Conservation (phyloP, 2,113 vertebrate species). For the Myrmophylax atrothorax region DNA sequence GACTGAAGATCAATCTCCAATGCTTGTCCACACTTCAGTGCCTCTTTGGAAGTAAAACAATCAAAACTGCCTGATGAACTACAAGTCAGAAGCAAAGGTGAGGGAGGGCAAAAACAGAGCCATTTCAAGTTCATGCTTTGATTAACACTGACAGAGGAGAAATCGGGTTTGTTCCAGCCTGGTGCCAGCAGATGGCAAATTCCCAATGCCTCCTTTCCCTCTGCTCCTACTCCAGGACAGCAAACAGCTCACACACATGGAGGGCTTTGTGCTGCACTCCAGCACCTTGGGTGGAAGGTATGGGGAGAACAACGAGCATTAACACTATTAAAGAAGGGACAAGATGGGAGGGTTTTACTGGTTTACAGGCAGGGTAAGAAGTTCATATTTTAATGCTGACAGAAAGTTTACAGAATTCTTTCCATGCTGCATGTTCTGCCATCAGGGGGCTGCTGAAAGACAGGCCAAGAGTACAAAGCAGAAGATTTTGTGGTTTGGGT, state of each 20-base stretch:
- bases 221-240: fast-evolving
- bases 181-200: neutral
- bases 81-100: neutral
- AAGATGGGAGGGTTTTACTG: neutral
- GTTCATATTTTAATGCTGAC: neutral
- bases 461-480: neutral
- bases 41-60: neutral
- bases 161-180: neutral
- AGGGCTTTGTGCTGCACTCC: neutral
- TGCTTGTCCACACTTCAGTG: neutral
- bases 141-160: neutral
- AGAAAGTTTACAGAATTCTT: neutral
- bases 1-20: neutral
- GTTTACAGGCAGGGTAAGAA: neutral
- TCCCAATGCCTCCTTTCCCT: neutral
- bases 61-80: neutral
- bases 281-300: neutral
- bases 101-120: neutral
- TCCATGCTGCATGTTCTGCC: neutral
- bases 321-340: neutral
- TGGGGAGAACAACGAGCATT: neutral
- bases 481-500: neutral
- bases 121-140: neutral
- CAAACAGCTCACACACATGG: neutral
- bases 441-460: neutral